Evolutionary conservation across 2,888 invertebrate genomes (phyloP), one percentile per base, ranked within the genome.

Genomic region (Apoderus coryli): DNA sequence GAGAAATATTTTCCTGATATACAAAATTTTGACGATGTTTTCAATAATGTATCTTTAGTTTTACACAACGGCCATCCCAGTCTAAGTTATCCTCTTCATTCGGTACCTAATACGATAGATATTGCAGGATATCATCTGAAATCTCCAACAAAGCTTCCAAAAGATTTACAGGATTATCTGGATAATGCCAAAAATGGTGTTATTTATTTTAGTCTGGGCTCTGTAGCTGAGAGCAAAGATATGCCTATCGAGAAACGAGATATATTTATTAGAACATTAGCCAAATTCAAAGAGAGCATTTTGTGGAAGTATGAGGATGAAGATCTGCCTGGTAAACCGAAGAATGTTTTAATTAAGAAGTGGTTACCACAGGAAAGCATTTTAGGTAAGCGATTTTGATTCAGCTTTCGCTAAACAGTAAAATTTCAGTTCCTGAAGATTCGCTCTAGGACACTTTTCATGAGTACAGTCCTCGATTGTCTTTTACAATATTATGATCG

Each of bases 341-440:
- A 57, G 0, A 73, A 74, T 45, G 57, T 77, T 1, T 54, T 64
- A 26, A 53, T 65, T 4, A 53, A 59, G 32, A 67, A 69, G 37
- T 78, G 77, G 77, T 44, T 77, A 22, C 77, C 77, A 0, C 78
- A 78, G 49, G 40, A 43, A 15, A 47, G 44, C 13, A 43, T 51
- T 34, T 39, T 50, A 27, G 50, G 47, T 46, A 30, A 37, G n/a
- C n/a, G n/a, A n/a, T n/a, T n/a, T n/a, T n/a, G n/a, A n/a, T n/a
- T n/a, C n/a, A n/a, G n/a, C n/a, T n/a, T n/a, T n/a, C n/a, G n/a
- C n/a, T n/a, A n/a, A n/a, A n/a, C n/a, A n/a, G n/a, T n/a, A n/a
- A n/a, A n/a, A n/a, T n/a, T n/a, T n/a, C n/a, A n/a, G n/a, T n/a
- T n/a, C n/a, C n/a, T n/a, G n/a, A n/a, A n/a, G n/a, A n/a, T n/a